These are phyloP conservation scores for Cosmia pyralina DNA, from an alignment of 2,888 invertebrate species.

Conservation along the genomic window DNA sequence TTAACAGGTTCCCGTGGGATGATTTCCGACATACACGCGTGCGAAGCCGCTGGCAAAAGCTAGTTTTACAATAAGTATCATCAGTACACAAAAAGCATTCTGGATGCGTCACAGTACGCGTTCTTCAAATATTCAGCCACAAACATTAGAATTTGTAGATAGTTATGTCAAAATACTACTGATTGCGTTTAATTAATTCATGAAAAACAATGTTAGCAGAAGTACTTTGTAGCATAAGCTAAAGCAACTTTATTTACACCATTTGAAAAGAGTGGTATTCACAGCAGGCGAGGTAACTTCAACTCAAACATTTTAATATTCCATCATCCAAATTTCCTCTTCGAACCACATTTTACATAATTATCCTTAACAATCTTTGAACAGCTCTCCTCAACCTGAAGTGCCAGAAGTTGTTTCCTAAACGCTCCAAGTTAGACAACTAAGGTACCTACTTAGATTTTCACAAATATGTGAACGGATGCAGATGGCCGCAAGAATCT, in stretches of 20 bases:
- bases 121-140: background rate
- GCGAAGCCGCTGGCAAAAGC: no score
- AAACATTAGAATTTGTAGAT: background rate
- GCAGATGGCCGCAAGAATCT: conserved; percentile 44
- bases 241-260: background rate
- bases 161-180: background rate
- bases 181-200: background rate
- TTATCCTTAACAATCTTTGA: conserved; percentile 5
- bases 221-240: no score
- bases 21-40: no score
- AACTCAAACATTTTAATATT: background rate
- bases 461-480: conserved; percentile 47
- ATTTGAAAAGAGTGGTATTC: background rate
- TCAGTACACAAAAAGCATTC: no score
- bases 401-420: conserved; percentile 37
- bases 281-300: background rate
- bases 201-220: background rate
- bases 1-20: no score
- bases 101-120: background rate
- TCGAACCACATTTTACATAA: background rate
- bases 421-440: conserved; percentile 24
- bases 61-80: no score
- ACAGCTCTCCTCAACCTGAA: background rate
- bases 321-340: background rate
- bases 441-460: conserved; percentile 40